These are phyloP conservation scores for Nylanderia fulva DNA, from an alignment of 1,140 invertebrate species.

Conservation along the genomic window DNA sequence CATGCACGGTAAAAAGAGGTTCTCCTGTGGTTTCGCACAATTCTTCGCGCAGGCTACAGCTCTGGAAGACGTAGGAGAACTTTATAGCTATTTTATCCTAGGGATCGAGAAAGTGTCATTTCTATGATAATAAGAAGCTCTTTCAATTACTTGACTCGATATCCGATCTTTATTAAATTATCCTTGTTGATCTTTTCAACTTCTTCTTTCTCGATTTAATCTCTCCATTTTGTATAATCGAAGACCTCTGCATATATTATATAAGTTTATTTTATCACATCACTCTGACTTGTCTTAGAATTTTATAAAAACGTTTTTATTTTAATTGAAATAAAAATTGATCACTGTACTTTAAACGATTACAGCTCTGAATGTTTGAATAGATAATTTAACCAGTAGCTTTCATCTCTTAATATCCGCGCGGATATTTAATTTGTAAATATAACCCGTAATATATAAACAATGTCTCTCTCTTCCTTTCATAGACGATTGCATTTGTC, in stretches of 20 bases:
- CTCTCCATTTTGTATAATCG: slow-evolving; percentile 68
- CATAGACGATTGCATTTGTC: background rate
- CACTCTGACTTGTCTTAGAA: slow-evolving; percentile 43
- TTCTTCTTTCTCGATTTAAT: slow-evolving; percentile 52
- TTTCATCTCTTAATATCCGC: background rate
- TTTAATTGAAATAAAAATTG: slow-evolving; percentile 24
- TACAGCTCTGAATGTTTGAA: background rate
- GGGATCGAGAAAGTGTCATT: slow-evolving; percentile 71
- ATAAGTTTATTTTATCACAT: slow-evolving; percentile 51
- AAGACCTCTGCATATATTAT: slow-evolving; percentile 48
- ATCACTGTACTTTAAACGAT: background rate
- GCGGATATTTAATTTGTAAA: background rate
- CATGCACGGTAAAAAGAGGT: slow-evolving; percentile 26
- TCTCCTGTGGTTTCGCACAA: slow-evolving; percentile 63
- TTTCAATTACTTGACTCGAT: slow-evolving; percentile 71
- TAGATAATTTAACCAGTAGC: slow-evolving; percentile 6
- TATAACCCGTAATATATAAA: background rate
- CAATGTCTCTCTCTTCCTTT: background rate
- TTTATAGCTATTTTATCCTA: slow-evolving; percentile 67
- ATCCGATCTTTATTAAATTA: slow-evolving; percentile 61
- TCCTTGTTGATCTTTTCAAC: slow-evolving; percentile 64
- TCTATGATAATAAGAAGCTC: slow-evolving; percentile 72
- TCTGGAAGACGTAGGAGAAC: slow-evolving; percentile 58
- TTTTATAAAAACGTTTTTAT: slow-evolving; percentile 2
- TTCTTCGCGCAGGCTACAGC: slow-evolving; percentile 32